A percentile compares a stretch with the other conserved stretches of the same genome.
Conservation (phyloP, 2,888 invertebrate genomes). For the Tuta absoluta region DNA sequence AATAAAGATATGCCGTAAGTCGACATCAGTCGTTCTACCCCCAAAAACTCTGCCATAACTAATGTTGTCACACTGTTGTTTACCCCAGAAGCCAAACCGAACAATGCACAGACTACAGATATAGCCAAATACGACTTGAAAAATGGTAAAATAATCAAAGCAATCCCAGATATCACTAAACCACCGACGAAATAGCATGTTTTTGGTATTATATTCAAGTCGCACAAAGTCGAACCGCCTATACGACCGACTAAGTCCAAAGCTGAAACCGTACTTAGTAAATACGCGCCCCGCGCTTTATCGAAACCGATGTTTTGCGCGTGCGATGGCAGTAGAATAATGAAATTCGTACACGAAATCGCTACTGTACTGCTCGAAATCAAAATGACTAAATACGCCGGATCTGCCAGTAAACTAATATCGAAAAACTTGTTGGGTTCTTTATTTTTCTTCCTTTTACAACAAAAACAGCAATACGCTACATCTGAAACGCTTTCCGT, state of each 20-base stretch:
- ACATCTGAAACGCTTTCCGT: conserved; percentile 80
- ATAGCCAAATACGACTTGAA: conserved; percentile 82
- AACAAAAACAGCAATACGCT: conserved; percentile 69
- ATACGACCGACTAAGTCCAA: conserved; percentile 91
- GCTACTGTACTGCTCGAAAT: conserved; percentile 93
- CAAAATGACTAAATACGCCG: conserved; percentile 89
- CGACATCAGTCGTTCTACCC: conserved; percentile 90
- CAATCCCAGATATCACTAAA: conserved; percentile 88
- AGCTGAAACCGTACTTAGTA: conserved; percentile 90
- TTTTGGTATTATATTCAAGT: conserved; percentile 88
- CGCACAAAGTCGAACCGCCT: conserved; percentile 91
- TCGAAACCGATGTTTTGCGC: conserved; percentile 87
- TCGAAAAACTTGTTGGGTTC: conserved; percentile 86
- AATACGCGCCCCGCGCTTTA: conserved; percentile 85
- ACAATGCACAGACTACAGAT: conserved; percentile 86
- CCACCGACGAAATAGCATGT: conserved; percentile 91
- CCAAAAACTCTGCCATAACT: conserved; percentile 93
- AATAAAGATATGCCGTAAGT: conserved; percentile 93
- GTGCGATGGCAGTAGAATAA: conserved; percentile 90
- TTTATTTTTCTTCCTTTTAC: conserved; percentile 59
- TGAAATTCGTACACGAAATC: conserved; percentile 93
- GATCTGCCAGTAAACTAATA: conserved; percentile 85
- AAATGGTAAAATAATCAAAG: conserved; percentile 86
- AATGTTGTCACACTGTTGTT: conserved; percentile 93
- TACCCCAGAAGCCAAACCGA: conserved; percentile 90